phyloP scores from a whole-genome alignment of 2,888 invertebrate species.

The Monochamus alternatus region DNA sequence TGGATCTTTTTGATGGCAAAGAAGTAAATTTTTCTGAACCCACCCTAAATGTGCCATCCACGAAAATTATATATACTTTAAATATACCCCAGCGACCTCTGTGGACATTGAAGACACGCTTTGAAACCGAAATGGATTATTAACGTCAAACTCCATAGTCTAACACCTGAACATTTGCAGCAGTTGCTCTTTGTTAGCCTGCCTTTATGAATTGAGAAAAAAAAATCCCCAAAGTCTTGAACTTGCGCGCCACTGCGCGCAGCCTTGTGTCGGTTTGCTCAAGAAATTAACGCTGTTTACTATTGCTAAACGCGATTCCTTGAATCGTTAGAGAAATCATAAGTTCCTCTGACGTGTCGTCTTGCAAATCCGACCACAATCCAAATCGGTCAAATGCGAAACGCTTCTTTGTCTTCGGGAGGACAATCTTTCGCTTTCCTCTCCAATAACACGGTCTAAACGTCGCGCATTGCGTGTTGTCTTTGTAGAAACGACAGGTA shows the following conservation, averaged over 20 bases:
- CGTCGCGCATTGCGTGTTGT: background rate
- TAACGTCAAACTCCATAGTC: no score
- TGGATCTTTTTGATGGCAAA: no score
- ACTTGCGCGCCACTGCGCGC: background rate
- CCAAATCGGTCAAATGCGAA: background rate
- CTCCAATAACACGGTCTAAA: background rate
- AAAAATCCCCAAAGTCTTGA: no score
- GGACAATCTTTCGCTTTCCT: background rate
- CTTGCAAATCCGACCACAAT: background rate
- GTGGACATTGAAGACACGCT: no score
- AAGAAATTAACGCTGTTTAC: background rate
- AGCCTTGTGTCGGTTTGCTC: conserved; percentile 3
- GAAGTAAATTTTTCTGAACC: no score
- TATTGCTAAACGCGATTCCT: background rate
- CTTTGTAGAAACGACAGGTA: background rate
- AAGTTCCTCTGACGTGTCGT: background rate
- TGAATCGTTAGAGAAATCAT: conserved; percentile 4
- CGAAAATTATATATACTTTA: no score
- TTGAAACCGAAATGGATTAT: no score
- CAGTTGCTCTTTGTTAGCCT: no score
- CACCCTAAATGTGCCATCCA: no score
- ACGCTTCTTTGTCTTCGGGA: background rate
- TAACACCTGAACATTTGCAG: no score
- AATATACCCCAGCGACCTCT: no score
- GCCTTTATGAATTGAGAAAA: no score